Conservation (phyloP, 2,888 invertebrate genomes). For the Empis livida region DNA sequence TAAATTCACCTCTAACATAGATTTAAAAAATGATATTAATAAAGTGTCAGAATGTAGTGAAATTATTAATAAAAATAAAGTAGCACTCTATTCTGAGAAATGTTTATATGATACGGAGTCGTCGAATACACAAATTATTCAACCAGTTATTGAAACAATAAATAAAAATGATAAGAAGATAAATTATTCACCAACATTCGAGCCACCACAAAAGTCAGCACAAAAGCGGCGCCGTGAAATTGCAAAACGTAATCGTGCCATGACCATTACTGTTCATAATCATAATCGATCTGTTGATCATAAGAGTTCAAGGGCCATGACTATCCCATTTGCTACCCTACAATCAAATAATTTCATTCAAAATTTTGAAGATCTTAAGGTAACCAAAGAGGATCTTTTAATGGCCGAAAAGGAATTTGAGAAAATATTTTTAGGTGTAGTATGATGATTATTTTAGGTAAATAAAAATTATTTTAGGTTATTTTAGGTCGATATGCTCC, state of each 20-base stretch:
- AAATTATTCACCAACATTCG: background rate
- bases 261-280: slow-evolving; percentile 16
- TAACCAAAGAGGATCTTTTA: slow-evolving; percentile 27
- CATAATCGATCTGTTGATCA: background rate
- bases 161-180: background rate
- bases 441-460: no score
- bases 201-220: background rate
- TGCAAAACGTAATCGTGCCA: slow-evolving; percentile 23
- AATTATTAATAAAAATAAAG: no score
- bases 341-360: background rate
- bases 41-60: background rate
- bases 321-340: background rate
- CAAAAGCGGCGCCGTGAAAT: slow-evolving; percentile 21
- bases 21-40: background rate
- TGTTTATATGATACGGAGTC: no score
- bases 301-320: background rate
- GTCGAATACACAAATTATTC: background rate
- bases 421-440: slow-evolving; percentile 25
- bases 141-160: background rate
- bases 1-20: background rate
- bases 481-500: no score
- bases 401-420: slow-evolving; percentile 24
- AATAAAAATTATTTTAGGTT: no score
- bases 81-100: no score
- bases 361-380: slow-evolving; percentile 23